Conservation (phyloP, 2,888 invertebrate genomes). For the Ormyrus labotus region DNA sequence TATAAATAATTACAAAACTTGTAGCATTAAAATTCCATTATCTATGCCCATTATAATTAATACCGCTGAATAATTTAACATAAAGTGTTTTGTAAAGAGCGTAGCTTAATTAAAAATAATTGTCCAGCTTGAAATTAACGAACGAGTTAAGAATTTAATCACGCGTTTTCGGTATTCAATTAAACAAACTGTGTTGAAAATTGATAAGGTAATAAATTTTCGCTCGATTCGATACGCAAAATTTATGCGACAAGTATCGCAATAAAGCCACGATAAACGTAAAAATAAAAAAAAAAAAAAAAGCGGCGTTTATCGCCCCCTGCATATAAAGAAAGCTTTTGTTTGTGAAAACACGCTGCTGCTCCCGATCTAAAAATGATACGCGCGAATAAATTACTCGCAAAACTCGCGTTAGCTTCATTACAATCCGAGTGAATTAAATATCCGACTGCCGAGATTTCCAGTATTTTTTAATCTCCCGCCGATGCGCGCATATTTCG, state of each 20-base stretch:
- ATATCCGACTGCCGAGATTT: slow-evolving; percentile 3
- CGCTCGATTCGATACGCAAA: slow-evolving; percentile 36
- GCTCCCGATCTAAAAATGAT: slow-evolving; percentile 23
- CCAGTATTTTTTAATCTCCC: slow-evolving; percentile 9
- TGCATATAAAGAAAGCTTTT: slow-evolving; percentile 38
- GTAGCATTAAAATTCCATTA: too few species aligned
- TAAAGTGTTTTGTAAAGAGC: too few species aligned
- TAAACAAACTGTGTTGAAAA: slow-evolving; percentile 41
- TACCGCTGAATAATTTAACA: too few species aligned
- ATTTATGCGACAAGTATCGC: slow-evolving; percentile 52
- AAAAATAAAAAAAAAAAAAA: slow-evolving; percentile 22
- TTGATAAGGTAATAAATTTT: slow-evolving; percentile 50
- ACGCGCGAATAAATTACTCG: slow-evolving; percentile 23
- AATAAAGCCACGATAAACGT: slow-evolving; percentile 38
- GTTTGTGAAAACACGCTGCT: slow-evolving; percentile 46
- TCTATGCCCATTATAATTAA: too few species aligned
- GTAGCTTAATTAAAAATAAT: slow-evolving; percentile 13
- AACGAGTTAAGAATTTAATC: slow-evolving; percentile 11
- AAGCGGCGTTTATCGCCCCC: slow-evolving; percentile 32
- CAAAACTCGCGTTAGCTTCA: neutral
- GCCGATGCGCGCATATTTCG: neutral
- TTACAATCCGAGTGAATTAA: slow-evolving; percentile 10
- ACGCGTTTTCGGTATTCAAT: slow-evolving; percentile 15
- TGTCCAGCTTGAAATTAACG: slow-evolving; percentile 7
- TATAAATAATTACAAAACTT: too few species aligned